A percentile compares a stretch with the other conserved stretches of the same genome.
phyloP scores from a whole-genome alignment of 2,797 vertebrate species.

The Lindbergichthys nudifrons region DNA sequence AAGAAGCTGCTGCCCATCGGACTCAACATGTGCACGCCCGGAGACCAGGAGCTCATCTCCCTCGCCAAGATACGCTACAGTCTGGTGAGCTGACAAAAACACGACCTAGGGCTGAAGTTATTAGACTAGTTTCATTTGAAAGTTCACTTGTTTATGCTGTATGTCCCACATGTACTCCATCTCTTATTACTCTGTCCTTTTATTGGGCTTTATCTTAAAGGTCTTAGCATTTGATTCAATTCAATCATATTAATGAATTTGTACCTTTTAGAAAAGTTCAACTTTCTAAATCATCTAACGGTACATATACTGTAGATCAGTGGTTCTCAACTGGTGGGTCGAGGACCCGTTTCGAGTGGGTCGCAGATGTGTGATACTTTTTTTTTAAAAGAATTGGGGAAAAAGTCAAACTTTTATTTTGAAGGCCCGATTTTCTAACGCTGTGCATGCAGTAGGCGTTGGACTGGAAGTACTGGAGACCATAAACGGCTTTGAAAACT shows the following conservation, averaged over 20 bases:
- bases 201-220: neutral
- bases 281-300: neutral
- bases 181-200: neutral
- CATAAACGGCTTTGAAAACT: no score
- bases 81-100: slow-evolving; percentile 83
- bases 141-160: neutral
- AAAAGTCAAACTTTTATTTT: no score
- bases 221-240: neutral
- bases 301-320: neutral
- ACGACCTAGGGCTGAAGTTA: neutral
- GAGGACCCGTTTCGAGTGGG: no score
- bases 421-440: no score
- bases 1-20: slow-evolving; percentile 99
- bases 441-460: no score
- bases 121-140: neutral
- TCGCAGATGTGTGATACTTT: no score
- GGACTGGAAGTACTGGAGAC: no score
- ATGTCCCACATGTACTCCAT: neutral
- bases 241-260: neutral
- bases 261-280: neutral
- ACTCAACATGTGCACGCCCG: slow-evolving; percentile 98
- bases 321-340: no score
- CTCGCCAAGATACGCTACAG: slow-evolving; percentile 94
- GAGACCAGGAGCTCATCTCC: slow-evolving; percentile 97
- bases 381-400: no score